These are phyloP conservation scores for Manacus vitellinus DNA, from an alignment of 2,113 vertebrate species.

Conservation along the genomic window DNA sequence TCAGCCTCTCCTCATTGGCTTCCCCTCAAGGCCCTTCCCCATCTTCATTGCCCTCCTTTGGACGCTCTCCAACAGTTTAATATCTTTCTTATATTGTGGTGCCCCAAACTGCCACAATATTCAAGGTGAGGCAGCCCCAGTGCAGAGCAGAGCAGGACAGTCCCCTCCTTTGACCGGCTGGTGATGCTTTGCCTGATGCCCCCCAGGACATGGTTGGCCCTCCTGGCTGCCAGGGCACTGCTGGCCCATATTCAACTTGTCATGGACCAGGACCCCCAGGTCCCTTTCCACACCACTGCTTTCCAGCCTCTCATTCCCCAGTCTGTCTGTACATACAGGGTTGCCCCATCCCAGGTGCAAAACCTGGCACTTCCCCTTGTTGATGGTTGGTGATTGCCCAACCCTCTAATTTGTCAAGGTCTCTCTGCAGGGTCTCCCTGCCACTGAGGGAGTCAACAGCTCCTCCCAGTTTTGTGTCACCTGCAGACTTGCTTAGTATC, in stretches of 20 bases:
- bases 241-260: not conserved
- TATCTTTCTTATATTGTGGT: not conserved
- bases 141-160: not conserved
- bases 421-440: not conserved
- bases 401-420: not conserved
- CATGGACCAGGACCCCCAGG: no score
- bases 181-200: not conserved
- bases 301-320: not conserved
- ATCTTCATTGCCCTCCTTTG: not conserved
- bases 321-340: not conserved
- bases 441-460: not conserved
- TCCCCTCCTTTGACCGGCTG: not conserved
- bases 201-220: not conserved
- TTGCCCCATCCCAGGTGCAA: not conserved
- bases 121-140: not conserved
- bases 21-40: not conserved
- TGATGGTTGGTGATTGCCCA: not conserved
- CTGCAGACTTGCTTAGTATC: not conserved
- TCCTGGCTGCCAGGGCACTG: not conserved
- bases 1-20: not conserved
- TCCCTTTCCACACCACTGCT: not conserved
- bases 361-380: not conserved
- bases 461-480: not conserved
- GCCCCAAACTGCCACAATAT: not conserved
- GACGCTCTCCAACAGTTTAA: not conserved